A percentile compares a stretch with the other conserved stretches of the same genome.
phyloP scores from a whole-genome alignment of 2,113 vertebrate genomes.

The Murina feae region DNA sequence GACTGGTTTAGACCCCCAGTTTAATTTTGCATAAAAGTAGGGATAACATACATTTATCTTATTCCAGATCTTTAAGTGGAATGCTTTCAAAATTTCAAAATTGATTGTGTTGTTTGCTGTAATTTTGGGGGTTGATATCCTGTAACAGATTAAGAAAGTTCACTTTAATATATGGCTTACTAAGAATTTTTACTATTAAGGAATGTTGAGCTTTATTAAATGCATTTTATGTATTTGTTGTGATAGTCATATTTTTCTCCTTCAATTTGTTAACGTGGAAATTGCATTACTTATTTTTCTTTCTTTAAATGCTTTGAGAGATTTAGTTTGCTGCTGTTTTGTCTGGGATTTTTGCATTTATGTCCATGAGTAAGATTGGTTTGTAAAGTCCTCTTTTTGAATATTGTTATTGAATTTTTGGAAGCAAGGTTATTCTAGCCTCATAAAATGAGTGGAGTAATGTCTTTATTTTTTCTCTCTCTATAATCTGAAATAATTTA shows the following conservation, averaged over 20 bases:
- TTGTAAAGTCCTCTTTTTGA: not conserved
- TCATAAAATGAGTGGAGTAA: not conserved
- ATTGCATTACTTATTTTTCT: not conserved
- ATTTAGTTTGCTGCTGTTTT: not conserved
- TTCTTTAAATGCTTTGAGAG: not conserved
- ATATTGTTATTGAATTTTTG: slow-evolving; percentile 2
- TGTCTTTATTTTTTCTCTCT: not conserved
- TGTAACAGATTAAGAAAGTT: not conserved
- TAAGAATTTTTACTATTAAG: not conserved
- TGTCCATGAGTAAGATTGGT: not conserved
- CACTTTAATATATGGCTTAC: not conserved
- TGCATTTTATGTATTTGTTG: not conserved
- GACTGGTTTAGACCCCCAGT: not conserved
- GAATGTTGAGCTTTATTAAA: not conserved
- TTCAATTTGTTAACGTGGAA: not conserved
- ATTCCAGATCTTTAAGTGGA: not conserved
- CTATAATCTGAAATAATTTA: not conserved
- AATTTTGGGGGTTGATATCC: not conserved
- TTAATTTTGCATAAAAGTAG: not conserved
- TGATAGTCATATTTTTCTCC: not conserved
- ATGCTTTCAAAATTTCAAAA: not conserved
- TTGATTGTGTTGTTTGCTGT: not conserved
- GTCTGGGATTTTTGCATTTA: slow-evolving; percentile 26
- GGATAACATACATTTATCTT: not conserved
- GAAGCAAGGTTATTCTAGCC: not conserved